Evolutionary conservation across 1,140 invertebrate genomes (phyloP).

Genomic region (Drosophila mayri): DNA sequence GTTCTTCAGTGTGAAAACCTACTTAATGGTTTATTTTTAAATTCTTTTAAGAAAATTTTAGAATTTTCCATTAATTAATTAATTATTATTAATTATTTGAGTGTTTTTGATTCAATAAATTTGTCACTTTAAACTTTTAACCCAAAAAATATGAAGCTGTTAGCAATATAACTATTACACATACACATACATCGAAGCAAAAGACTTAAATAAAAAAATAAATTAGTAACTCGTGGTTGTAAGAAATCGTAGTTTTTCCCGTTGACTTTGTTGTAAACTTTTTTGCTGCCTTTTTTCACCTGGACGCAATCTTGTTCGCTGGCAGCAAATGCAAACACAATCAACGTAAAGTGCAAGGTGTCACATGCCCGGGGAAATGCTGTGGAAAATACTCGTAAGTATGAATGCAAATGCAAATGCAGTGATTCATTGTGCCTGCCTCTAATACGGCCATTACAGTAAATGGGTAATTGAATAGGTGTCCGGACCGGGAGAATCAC

Average conservation of each 20-base stretch:
- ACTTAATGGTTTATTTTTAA: neutral
- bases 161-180: neutral
- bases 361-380: constrained; percentile 56
- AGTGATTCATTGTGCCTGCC: constrained; percentile 62
- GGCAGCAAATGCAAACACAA: constrained; percentile 52
- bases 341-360: constrained; percentile 70
- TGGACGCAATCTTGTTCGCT: constrained; percentile 11
- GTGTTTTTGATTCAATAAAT: no score
- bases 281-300: constrained; percentile 1
- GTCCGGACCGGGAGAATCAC: constrained; percentile 22
- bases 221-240: neutral
- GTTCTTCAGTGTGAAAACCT: no score
- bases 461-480: constrained; percentile 52
- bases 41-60: neutral
- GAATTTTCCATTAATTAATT: neutral
- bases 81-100: neutral
- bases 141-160: neutral
- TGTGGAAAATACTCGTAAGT: constrained; percentile 15
- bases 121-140: no score
- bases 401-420: constrained; percentile 27
- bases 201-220: neutral
- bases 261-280: neutral
- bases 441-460: constrained; percentile 33
- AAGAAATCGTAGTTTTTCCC: neutral
- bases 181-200: neutral